Percentiles rank a stretch among this genome's conserved stretches.
phyloP scores from a whole-genome alignment of 2,888 invertebrate genomes.

The Eupeodes luniger region DNA sequence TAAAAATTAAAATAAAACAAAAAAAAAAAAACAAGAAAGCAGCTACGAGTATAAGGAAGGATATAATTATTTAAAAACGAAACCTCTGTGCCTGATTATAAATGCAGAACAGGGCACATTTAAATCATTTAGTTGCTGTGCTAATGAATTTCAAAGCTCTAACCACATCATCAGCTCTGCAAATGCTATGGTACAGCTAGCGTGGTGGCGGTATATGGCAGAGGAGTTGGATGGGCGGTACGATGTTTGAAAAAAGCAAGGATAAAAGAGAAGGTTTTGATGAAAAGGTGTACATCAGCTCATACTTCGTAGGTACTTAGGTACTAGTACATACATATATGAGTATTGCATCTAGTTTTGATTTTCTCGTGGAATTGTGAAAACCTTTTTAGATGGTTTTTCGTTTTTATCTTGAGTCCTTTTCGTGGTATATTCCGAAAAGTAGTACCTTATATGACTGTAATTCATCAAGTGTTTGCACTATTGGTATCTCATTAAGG shows the following conservation, averaged over 20 bases:
- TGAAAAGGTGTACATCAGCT: slow-evolving; percentile 18
- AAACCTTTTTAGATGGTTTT: slow-evolving; percentile 66
- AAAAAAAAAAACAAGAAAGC: not conserved
- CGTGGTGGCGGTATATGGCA: not conserved
- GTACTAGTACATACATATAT: not conserved
- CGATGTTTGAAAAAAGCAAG: slow-evolving; percentile 15
- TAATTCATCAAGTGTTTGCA: slow-evolving; percentile 69
- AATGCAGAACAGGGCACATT: slow-evolving; percentile 76
- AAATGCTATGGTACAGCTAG: slow-evolving; percentile 51
- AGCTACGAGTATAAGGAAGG: slow-evolving; percentile 57
- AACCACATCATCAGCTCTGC: slow-evolving; percentile 78
- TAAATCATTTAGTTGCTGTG: slow-evolving; percentile 76
- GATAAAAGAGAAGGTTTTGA: slow-evolving; percentile 9
- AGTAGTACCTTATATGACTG: slow-evolving; percentile 17
- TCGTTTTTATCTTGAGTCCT: slow-evolving; percentile 49
- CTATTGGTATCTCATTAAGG: slow-evolving; percentile 59
- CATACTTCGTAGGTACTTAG: too few species aligned
- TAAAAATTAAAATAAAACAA: slow-evolving; percentile 17
- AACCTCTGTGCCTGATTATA: slow-evolving; percentile 75
- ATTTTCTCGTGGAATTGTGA: slow-evolving; percentile 53
- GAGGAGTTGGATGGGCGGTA: not conserved
- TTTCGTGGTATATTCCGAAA: slow-evolving; percentile 59
- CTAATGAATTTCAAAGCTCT: slow-evolving; percentile 77
- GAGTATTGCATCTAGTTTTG: not conserved
- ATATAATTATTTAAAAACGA: slow-evolving; percentile 76